Conservation (phyloP, 2,113 vertebrate genomes). For the Climacteris rufus region DNA sequence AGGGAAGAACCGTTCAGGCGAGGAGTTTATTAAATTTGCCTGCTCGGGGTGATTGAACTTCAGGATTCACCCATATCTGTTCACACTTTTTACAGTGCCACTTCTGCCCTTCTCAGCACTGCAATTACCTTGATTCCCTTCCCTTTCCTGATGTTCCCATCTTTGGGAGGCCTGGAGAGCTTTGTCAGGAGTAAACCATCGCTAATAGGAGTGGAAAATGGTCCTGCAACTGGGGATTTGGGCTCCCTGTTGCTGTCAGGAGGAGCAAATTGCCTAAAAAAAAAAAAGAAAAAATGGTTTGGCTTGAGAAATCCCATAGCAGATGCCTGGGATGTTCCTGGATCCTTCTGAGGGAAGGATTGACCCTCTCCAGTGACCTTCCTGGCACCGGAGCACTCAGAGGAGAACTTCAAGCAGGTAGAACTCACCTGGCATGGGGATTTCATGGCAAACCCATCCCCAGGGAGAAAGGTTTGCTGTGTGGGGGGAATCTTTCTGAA, state of each 20-base stretch:
- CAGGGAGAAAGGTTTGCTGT: neutral
- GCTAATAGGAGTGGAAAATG: neutral
- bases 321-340: neutral
- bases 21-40: neutral
- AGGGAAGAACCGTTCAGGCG: conserved; percentile 3
- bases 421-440: neutral
- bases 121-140: neutral
- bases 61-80: neutral
- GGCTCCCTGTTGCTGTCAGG: neutral
- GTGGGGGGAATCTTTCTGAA: conserved; percentile 28
- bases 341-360: neutral
- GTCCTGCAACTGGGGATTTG: neutral
- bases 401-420: neutral
- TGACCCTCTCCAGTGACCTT: neutral
- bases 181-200: neutral
- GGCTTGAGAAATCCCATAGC: neutral
- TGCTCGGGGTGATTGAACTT: neutral
- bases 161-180: neutral
- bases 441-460: neutral
- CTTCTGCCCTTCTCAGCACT: neutral
- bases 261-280: neutral
- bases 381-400: neutral
- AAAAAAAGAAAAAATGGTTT: neutral
- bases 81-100: neutral
- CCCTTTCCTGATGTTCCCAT: neutral